Evolutionary conservation across 2,888 invertebrate species (phyloP), one percentile per base, ranked within the genome.

Genomic region (Eueremaeus valkanovi): DNA sequence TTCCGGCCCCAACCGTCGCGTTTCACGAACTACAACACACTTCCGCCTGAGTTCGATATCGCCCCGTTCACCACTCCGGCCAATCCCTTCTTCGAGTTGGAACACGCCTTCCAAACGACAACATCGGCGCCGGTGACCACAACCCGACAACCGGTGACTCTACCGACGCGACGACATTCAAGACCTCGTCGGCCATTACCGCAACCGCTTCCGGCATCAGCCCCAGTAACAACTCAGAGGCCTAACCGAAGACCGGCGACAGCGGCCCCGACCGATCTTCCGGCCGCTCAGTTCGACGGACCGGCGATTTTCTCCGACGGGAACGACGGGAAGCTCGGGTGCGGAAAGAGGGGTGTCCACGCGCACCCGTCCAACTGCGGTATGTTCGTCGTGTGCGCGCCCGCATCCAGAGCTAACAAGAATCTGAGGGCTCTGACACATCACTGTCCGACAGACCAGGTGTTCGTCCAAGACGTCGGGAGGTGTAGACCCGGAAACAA

Each of bases 331-430:
- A 87, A 88, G 74, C 90, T 95, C 79, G 90, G 91, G 80, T 95
- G 95, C 82, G 84, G 92, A 76, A 93, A 94, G 83, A 90, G 92
- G 80, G 95, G 95, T 51, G 93, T 92, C 83, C 95, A 93, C 85
- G 91, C 93, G 0, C 94, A 95, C 85, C 95, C 95, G 1, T 87
- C 89, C 21, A 93, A 92, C 0, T 95, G 95, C 83, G 91, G 90
- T 84, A 93, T 93, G 84, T 95, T 94, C 83, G 93, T 95, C 81
- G 92, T 92, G 27, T 95, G 95, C 84, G 92, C 93, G 11, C 80
- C 80, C 11, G 74, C 77, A 33, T 78, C 78, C 11, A 61, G 80
- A 5, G 66, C 33, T 24, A 75, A 73, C 11, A 73, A 77, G 61
- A 76, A 72, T 8, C 55, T 80, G 31, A 77, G 78, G 31, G 77